Base-by-base conservation (phyloP, 2,888 invertebrate species). In the Allygus modestus region DNA sequence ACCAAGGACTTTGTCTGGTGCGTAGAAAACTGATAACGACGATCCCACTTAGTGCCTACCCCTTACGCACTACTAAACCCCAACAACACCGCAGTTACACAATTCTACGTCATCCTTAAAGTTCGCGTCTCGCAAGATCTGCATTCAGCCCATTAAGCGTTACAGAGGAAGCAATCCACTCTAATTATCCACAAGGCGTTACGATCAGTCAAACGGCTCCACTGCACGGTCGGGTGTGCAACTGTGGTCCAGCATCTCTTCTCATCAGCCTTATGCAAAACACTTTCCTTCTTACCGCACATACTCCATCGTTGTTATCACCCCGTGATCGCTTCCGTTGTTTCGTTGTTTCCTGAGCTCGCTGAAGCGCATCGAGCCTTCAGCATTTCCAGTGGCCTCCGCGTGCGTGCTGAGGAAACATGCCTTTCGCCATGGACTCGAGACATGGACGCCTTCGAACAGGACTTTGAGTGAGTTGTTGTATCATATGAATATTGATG, bases 391-490 rank as follows among this genome's bases (percentile, higher is more conserved):
- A 77, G 77, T 77, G 77, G 77, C 77, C 77, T 77, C 51, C 43
- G 77, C 51, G 7, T 37, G 33, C 69, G 28, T 15, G 33, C 31
- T 41, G 73, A 0, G n/a, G 28, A 11, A 28, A 11, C 28, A 31
- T 65, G 37, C 37, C 73, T 73, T 73, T 37, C 20, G 41, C 73
- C 73, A 73, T 73, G 73, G 73, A 41, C 37, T 73, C 37, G 17
- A 20, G 73, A 12, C 43, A 82, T 82, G 82, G 82, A 20, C 33
- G 20, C 28, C 33, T 65, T 43, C 37, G 82, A 82, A 20, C 82
- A 82, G 51, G 82, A 82, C 43, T 82, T 82, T 73, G 82, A 82
- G 82, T 82, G 54, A 82, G 82, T 82, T 81, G 17, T 81, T 79
- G 15, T 37, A 7, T 37, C 37, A 37, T 37, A 9, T 37, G 37